A percentile compares a stretch with the other conserved stretches of the same genome.
Conservation (phyloP, 1,140 invertebrate genomes). For the Calliopsis andreniformis region DNA sequence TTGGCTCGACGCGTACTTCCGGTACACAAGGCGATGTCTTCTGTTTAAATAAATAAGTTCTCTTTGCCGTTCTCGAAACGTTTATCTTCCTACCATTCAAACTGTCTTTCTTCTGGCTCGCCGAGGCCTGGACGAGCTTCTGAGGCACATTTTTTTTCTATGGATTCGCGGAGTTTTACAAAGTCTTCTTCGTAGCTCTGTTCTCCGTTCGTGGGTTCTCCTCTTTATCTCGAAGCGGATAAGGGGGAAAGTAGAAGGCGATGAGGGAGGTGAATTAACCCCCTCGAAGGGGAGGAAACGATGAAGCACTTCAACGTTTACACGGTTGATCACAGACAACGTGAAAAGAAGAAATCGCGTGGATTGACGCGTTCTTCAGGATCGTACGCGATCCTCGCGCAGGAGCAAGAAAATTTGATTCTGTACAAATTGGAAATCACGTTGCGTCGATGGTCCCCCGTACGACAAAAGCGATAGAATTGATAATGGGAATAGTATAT, state of each 20-base stretch:
- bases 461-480: neutral
- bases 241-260: neutral
- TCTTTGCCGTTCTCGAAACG: neutral
- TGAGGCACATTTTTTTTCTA: constrained; percentile 50
- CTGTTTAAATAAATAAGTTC: constrained; percentile 1
- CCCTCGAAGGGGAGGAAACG: neutral
- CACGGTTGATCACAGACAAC: constrained; percentile 49
- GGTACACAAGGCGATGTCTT: neutral
- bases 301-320: constrained; percentile 9
- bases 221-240: neutral
- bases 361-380: neutral
- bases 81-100: constrained; percentile 20
- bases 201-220: neutral
- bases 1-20: neutral
- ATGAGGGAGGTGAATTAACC: neutral
- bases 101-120: constrained; percentile 33
- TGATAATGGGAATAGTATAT: neutral
- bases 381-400: neutral
- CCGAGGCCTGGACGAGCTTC: neutral
- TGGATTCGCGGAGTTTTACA: neutral
- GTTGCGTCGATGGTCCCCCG: no score
- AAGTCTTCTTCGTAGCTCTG: neutral
- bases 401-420: neutral
- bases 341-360: constrained; percentile 1
- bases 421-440: neutral